Conservation (phyloP, 1,140 invertebrate species). For the Proctacanthus coquilletti region DNA sequence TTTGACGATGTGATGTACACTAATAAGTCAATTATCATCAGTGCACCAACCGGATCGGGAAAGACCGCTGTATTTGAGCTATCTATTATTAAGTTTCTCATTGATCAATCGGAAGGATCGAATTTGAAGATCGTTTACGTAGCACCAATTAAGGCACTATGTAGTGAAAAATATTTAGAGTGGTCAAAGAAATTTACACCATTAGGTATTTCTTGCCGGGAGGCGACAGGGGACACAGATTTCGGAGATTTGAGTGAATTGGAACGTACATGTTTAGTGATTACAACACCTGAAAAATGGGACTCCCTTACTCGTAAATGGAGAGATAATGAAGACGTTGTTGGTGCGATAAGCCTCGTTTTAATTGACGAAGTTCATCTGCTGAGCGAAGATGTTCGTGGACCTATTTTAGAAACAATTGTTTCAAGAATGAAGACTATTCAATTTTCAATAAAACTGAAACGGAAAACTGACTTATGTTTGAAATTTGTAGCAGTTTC, state of each 20-base stretch:
- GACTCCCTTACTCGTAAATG: conserved; percentile 60
- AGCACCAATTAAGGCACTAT: conserved; percentile 67
- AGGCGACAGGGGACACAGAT: conserved; percentile 62
- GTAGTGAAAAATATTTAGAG: conserved; percentile 50
- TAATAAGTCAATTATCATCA: conserved; percentile 56
- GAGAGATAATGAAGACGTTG: conserved; percentile 43
- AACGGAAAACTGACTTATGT: conserved; percentile 2
- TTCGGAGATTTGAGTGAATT: conserved; percentile 40
- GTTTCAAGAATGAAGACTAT: conserved; percentile 59
- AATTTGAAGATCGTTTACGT: conserved; percentile 54
- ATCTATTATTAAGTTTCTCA: conserved; percentile 50
- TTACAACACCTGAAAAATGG: conserved; percentile 78
- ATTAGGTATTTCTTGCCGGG: conserved; percentile 44
- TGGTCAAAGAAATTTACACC: conserved; percentile 54
- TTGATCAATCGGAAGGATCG: conserved; percentile 17
- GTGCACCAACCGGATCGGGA: conserved; percentile 65
- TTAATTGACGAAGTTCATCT: conserved; percentile 73
- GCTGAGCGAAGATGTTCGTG: conserved; percentile 49
- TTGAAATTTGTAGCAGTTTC: conserved; percentile 57
- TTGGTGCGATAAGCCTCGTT: conserved; percentile 50
- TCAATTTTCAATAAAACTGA: conserved; percentile 17
- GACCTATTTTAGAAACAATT: conserved; percentile 63
- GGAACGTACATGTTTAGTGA: conserved; percentile 40
- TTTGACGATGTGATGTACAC: conserved; percentile 45
- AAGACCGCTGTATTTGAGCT: conserved; percentile 73